Base-by-base conservation (phyloP, 1,140 invertebrate genomes). In the Dreissena polymorpha region DNA sequence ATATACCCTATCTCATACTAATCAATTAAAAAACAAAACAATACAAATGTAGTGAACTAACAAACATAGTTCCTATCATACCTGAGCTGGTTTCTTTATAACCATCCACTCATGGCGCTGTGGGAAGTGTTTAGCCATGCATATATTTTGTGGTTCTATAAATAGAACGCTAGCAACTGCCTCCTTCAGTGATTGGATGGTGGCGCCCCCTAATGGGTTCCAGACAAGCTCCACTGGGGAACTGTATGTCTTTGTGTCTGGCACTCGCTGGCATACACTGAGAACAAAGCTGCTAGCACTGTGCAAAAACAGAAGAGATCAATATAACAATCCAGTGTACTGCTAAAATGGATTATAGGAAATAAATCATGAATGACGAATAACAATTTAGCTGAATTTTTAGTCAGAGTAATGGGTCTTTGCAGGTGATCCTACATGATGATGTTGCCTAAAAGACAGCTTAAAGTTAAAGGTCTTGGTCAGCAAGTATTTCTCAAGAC, bases 121-220 rank as follows among this genome's bases (percentile, higher is more conserved):
- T 12, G 88, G 86, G 25, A 89, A 89, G 81, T 91, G 87, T 86
- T 92, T 92, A 13, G 91, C 91, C 23, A 92, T 83, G n/a, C 75
- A 14, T 1, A 92, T 65, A 53, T 86, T 69, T 50, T 91, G 86
- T 13, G 70, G 65, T 55, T 89, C 88, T 65, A 91, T 81, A 29
- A 80, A 63, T 0, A 91, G 84, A 10, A 76, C 23, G n/a, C 87
- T 77, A 23, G 88, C 80, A n/a, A 90, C 70, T 0, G 83, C 82
- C 60, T 88, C 84, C 65, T 86, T 85, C 53, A 91, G 83, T 57
- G 76, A 75, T 23, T 74, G 65, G 50, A 88, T 73, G 10, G 86
- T 84, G 13, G 87, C 78, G 0, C 88, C 89, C 12, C 74, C 74
- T 50, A 84, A 81, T 18, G 85, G 83, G 69, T 91, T 87, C 91